phyloP scores from a whole-genome alignment of 2,797 vertebrate species.

The Ctenopoma kingsleyae region DNA sequence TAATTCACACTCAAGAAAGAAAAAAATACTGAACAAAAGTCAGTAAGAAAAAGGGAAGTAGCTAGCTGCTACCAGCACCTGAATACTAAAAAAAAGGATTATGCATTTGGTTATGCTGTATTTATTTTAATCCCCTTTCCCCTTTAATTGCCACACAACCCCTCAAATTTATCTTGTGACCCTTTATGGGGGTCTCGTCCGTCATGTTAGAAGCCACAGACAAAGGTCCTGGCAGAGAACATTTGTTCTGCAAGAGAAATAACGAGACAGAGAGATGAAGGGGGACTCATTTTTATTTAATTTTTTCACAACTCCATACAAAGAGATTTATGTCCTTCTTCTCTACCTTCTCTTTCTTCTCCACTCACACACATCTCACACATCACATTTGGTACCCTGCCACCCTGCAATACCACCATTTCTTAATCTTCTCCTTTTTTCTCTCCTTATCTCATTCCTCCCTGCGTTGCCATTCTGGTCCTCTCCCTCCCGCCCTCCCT shows the following conservation, averaged over 20 bases:
- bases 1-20: no score
- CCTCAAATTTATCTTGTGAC: neutral
- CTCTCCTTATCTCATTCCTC: constrained; percentile 47
- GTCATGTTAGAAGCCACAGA: neutral
- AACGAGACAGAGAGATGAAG: constrained; percentile 2
- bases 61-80: neutral
- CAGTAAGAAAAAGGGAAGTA: neutral
- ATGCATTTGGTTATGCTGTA: neutral
- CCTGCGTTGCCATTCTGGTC: constrained; percentile 19
- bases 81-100: neutral
- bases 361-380: constrained; percentile 46
- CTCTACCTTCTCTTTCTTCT: constrained; percentile 24
- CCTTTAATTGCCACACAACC: constrained; percentile 10
- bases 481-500: constrained; percentile 3
- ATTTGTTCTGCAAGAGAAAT: constrained; percentile 19
- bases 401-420: constrained; percentile 36
- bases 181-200: neutral
- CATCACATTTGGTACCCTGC: constrained; percentile 47
- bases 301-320: constrained; percentile 22
- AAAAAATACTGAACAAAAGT: no score
- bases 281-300: constrained; percentile 33
- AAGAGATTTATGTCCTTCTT: constrained; percentile 20
- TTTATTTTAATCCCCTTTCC: neutral
- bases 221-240: neutral
- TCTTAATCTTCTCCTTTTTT: constrained; percentile 58